These are phyloP conservation scores for Blastobasis adustella DNA, from an alignment of 2,888 invertebrate species.

Conservation along the genomic window DNA sequence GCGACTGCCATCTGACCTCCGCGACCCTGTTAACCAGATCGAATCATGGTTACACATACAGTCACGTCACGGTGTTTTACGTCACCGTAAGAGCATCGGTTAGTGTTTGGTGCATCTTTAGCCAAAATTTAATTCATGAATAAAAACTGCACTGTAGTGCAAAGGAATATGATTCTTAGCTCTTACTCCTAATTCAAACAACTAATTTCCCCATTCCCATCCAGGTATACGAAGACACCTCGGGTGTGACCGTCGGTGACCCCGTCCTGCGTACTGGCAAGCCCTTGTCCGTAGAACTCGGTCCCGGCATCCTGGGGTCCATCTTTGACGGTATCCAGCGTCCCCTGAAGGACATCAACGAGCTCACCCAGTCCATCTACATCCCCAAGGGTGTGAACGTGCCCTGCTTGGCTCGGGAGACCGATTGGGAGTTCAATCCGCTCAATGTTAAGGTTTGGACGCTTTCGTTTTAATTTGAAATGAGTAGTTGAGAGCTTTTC, in stretches of 20 bases:
- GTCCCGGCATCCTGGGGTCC: conserved; percentile 98
- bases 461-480: too few relatives aligned
- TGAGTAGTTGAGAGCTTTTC: too few relatives aligned
- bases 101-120: too few relatives aligned
- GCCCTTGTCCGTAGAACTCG: conserved; percentile 98
- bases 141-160: too few relatives aligned
- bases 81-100: too few relatives aligned
- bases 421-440: conserved; percentile 95
- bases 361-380: conserved; percentile 96
- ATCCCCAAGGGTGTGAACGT: conserved; percentile 99
- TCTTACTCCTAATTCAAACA: too few relatives aligned
- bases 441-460: conserved; percentile 80
- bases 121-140: too few relatives aligned
- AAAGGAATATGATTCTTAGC: too few relatives aligned
- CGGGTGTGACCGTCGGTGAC: conserved; percentile 99
- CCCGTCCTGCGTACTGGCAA: conserved; percentile 99
- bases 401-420: conserved; percentile 88
- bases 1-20: too few relatives aligned
- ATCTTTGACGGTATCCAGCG: conserved; percentile 99
- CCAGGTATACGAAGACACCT: conserved; percentile 94
- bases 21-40: too few relatives aligned
- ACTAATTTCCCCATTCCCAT: neutral
- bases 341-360: conserved; percentile 96
- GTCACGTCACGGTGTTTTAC: too few relatives aligned
- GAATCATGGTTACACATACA: too few relatives aligned